Percentiles rank a stretch among this genome's conserved stretches.
Evolutionary conservation across 2,797 vertebrate genomes (phyloP).

Genomic region (Enteromius argenteus): DNA sequence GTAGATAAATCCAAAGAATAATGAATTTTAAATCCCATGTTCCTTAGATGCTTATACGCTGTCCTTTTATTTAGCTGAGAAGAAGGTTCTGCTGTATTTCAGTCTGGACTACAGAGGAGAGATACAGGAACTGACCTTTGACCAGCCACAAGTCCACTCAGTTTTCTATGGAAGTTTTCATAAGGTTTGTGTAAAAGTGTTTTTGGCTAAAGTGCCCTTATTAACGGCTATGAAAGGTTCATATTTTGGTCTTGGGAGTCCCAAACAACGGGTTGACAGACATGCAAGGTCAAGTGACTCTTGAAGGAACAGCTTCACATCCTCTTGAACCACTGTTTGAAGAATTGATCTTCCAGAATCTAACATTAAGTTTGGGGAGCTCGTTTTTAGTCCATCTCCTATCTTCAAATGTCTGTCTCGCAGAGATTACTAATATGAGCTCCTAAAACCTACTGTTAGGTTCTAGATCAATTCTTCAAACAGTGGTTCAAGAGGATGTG

Average conservation of each 20-base stretch:
- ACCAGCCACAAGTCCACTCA: constrained; percentile 87
- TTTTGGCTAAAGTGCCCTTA: background rate
- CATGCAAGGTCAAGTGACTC: background rate
- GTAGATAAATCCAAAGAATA: background rate
- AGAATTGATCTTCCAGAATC: background rate
- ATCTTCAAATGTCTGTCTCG: too few species aligned
- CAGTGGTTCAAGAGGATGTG: too few species aligned
- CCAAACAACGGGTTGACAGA: too few species aligned
- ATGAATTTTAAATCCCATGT: background rate
- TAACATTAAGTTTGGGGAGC: background rate
- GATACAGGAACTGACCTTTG: constrained; percentile 89
- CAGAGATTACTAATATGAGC: too few species aligned
- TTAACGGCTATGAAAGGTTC: too few species aligned
- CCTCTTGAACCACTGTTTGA: background rate
- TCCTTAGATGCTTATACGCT: background rate
- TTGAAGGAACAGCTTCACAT: background rate
- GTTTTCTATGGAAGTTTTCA: constrained; percentile 97
- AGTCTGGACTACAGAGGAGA: constrained; percentile 88
- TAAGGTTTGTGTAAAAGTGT: constrained; percentile 80
- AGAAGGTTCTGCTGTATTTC: constrained; percentile 90
- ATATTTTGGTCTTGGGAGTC: too few species aligned
- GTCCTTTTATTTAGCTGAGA: constrained; percentile 75
- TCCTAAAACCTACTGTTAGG: background rate
- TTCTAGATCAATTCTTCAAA: background rate
- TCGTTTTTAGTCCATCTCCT: too few species aligned